Evolutionary conservation across 1,140 invertebrate genomes (phyloP).

Genomic region (Philopotamus ludificatus): DNA sequence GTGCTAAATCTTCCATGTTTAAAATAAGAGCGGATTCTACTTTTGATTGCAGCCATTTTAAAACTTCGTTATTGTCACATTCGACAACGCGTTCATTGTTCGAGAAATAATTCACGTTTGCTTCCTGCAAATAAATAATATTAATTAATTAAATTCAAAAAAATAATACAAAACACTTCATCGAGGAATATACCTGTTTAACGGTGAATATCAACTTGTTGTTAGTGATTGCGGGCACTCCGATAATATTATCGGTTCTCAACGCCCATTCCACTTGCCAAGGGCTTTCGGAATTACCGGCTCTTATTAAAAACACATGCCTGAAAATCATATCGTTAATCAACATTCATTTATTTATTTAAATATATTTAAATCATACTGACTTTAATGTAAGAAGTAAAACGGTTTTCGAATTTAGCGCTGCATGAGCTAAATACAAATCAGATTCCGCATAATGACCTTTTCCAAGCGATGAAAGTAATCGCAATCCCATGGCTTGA

Average conservation of each 20-base stretch:
- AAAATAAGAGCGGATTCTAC: constrained; percentile 72
- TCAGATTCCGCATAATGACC: constrained; percentile 68
- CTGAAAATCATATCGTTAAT: too few species aligned
- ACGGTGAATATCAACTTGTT: constrained; percentile 71
- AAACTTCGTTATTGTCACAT: constrained; percentile 61
- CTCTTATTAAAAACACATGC: constrained; percentile 72
- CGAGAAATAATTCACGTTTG: constrained; percentile 56
- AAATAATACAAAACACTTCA: constrained; percentile 10
- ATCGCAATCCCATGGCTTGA: constrained; percentile 63
- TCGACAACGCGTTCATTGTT: constrained; percentile 66
- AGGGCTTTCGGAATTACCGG: constrained; percentile 66
- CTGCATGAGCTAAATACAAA: constrained; percentile 69
- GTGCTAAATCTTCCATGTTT: constrained; percentile 65
- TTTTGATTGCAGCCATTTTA: constrained; percentile 70
- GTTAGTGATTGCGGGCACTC: constrained; percentile 63
- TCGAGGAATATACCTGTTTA: constrained; percentile 61
- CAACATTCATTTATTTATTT: constrained; percentile 45
- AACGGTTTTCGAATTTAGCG: constrained; percentile 56
- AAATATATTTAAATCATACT: constrained; percentile 45
- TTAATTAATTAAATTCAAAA: background rate
- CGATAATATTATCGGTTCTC: constrained; percentile 71
- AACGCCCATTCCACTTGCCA: constrained; percentile 79
- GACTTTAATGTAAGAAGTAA: constrained; percentile 66
- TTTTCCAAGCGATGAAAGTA: constrained; percentile 60
- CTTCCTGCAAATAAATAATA: constrained; percentile 52